Evolutionary conservation across 2,888 invertebrate species (phyloP), one percentile per base, ranked within the genome.

Genomic region (Acholoe squamosa): DNA sequence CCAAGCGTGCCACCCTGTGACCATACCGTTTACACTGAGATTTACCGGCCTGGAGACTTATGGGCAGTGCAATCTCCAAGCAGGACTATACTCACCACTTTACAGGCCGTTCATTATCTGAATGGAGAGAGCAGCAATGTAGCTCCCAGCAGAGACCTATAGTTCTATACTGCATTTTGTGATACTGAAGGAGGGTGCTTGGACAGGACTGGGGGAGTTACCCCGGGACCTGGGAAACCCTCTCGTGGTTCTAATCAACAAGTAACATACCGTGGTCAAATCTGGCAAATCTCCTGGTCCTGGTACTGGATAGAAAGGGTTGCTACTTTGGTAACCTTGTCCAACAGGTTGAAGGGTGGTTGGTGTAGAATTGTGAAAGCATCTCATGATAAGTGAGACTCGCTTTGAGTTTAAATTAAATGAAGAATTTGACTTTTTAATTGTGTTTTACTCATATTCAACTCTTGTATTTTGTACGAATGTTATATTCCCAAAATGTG

Each of bases 11-110:
- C 71, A 71, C 14, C 71, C 71, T 28, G 14, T 71, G 71, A 28
- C 71, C 71, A 71, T 28, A 71, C 25, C 71, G 71, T 71, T 71
- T 71, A 71, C 71, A 14, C 28, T 71, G 71, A 71, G 25, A 71
- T 71, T 25, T 71, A 14, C n/a, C 25, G 71, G 28, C 14, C 28
- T 71, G 14, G 25, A 25, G 14, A 28, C 25, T 31, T 28, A 28
- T 71, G 71, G 28, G 28, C 71, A 14, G 28, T 25, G 28, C 31
- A 28, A 3, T 71, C 71, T 71, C 31, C 71, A 71, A 28, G 71
- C 71, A 7, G 61, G 61, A 19, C 61, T 43, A n/a, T n/a, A 25
- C 71, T 28, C 71, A 25, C 28, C 28, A 14, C 28, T 25, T 28
- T 14, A 28, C 71, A 71, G 71, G 31, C 14, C 28, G 3, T 71